These are phyloP conservation scores for Camelus bactrianus DNA, from an alignment of 2,113 vertebrate genomes.

Conservation along the genomic window DNA sequence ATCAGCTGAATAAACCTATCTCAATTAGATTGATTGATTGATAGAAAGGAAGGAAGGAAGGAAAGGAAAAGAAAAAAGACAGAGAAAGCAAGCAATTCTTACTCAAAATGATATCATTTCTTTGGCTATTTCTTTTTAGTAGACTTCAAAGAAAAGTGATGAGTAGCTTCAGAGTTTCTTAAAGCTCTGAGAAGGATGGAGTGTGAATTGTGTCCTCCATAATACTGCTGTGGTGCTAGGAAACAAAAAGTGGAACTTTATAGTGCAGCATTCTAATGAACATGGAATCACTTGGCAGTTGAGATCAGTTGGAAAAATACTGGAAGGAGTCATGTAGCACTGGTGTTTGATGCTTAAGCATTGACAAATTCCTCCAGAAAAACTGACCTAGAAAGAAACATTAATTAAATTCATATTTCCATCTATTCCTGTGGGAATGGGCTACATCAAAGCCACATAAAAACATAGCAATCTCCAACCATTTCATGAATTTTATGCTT, in stretches of 20 bases:
- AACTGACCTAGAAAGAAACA: constrained; percentile 25
- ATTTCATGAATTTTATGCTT: not conserved
- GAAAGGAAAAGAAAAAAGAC: too few relatives aligned
- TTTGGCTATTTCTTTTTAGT: not conserved
- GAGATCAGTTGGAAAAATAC: not conserved
- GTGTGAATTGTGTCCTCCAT: not conserved
- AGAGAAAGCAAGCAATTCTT: not conserved
- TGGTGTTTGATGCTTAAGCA: not conserved
- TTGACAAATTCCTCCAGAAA: constrained; percentile 16
- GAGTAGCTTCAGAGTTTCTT: not conserved
- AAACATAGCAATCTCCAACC: constrained; percentile 59
- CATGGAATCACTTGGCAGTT: not conserved
- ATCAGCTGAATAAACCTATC: not conserved
- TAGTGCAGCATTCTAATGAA: not conserved
- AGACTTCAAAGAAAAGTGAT: not conserved
- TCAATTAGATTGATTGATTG: not conserved
- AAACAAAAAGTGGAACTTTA: constrained; percentile 15
- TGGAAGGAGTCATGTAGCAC: not conserved
- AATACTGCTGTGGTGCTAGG: not conserved
- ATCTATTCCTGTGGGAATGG: not conserved
- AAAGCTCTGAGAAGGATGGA: not conserved
- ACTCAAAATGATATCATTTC: not conserved
- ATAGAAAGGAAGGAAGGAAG: not conserved
- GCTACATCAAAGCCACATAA: constrained; percentile 34
- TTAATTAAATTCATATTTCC: constrained; percentile 47